Conservation (phyloP, 2,113 vertebrate species). For the Kryptolebias marmoratus region DNA sequence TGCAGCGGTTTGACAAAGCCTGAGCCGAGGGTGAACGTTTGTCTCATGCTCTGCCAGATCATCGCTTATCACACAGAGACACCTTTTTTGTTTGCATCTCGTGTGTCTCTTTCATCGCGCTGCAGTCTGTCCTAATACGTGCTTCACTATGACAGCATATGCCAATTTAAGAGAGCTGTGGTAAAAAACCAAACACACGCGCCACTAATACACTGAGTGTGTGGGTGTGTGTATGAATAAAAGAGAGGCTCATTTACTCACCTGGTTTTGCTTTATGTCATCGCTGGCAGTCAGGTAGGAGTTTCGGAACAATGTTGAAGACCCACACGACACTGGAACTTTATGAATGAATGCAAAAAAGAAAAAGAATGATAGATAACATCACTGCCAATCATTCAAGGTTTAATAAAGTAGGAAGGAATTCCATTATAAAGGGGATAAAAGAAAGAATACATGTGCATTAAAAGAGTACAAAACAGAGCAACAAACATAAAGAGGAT, state of each 20-base stretch:
- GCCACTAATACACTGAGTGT: constrained; percentile 1
- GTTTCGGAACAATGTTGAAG: constrained; percentile 96
- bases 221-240: not conserved
- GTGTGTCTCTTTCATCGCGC: constrained; percentile 21
- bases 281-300: constrained; percentile 92
- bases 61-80: constrained; percentile 52
- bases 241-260: constrained; percentile 57
- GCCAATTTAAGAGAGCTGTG: constrained; percentile 23
- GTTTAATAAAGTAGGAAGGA: no score
- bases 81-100: constrained; percentile 42
- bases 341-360: constrained; percentile 8
- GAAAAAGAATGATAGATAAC: not conserved
- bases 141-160: constrained; percentile 36
- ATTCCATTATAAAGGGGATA: no score
- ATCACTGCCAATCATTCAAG: not conserved
- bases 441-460: not conserved
- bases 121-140: constrained; percentile 33
- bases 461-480: not conserved
- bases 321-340: constrained; percentile 93
- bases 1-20: constrained; percentile 17
- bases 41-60: constrained; percentile 9
- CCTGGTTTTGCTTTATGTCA: constrained; percentile 97
- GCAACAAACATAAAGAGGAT: not conserved
- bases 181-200: not conserved
- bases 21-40: constrained; percentile 29